Evolutionary conservation across 2,113 vertebrate species (phyloP).

Genomic region (Rhea americana): DNA sequence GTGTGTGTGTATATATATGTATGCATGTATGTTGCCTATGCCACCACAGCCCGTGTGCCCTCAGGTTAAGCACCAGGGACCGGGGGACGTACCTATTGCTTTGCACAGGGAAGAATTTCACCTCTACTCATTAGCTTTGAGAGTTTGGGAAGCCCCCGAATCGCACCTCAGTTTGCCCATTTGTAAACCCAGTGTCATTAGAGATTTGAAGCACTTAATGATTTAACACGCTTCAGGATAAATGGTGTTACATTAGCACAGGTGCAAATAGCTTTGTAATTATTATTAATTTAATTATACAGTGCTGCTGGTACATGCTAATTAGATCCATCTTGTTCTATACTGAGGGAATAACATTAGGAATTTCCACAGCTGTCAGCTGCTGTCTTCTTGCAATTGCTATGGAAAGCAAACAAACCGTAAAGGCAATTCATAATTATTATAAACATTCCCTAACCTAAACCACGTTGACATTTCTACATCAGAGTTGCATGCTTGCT

Average conservation of each 20-base stretch:
- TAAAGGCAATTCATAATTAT: slow-evolving; percentile 59
- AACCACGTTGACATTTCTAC: slow-evolving; percentile 53
- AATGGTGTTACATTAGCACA: slow-evolving; percentile 33
- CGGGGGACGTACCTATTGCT: background rate
- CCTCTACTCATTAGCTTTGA: background rate
- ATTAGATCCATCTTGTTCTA: slow-evolving; percentile 24
- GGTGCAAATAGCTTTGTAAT: slow-evolving; percentile 50
- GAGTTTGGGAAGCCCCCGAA: background rate
- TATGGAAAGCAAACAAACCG: slow-evolving; percentile 68
- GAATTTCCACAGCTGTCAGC: slow-evolving; percentile 60
- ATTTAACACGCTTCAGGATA: background rate
- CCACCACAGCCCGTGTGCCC: background rate
- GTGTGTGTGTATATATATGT: background rate
- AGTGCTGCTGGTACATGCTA: background rate
- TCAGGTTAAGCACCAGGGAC: background rate
- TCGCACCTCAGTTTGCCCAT: rapidly evolving
- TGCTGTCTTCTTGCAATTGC: slow-evolving; percentile 46
- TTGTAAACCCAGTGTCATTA: background rate
- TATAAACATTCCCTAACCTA: slow-evolving; percentile 65
- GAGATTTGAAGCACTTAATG: background rate
- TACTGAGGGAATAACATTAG: background rate
- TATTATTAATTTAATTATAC: slow-evolving; percentile 51
- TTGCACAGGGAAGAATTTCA: background rate
- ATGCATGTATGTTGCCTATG: background rate
- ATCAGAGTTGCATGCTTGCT: slow-evolving; percentile 30